Base-by-base conservation (phyloP, 2,888 invertebrate genomes). In the Ernsta delagoae region DNA sequence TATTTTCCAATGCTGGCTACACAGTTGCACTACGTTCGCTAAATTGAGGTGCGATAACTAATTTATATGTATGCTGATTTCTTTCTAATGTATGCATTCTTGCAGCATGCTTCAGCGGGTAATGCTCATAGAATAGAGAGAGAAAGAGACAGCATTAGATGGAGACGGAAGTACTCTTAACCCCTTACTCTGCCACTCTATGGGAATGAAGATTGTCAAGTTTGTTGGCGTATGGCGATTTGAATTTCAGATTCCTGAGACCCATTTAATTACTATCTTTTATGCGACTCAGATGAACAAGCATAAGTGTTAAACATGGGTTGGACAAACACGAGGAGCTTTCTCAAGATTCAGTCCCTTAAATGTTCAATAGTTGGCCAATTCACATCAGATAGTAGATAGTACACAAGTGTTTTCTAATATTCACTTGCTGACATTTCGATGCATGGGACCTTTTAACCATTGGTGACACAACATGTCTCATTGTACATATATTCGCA, bases 1-100 rank as follows among this genome's bases (percentile, higher is more conserved):
- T 81, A 83, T 86, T 84, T 84, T 85, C 87, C 87, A 86, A 81
- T 83, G 78, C 76, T 79, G 76, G 41, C 39, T 39, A 75, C 80
- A 78, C 79, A 80, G 67, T 81, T 61, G 45, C 43, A n/a, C 76
- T 45, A 9, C 75, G 63, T 74, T 74, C 83, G 64, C 74, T 76
- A 62, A 72, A 75, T 59, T 34, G 59, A 1, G 39, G 70, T 81
- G 84, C 77, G 59, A 61, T 65, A 43, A 7, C 5, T 63, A 60
- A 67, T 65, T 50, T 24, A 1, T n/a, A 48, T 41, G 41, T 3
- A 39, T 39, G 39, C 39, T 5, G 39, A 39, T 4, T 39, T 39
- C 39, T 39, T 39, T 39, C 3, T 39, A 39, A 39, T 7, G 5
- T 6, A 4, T 7, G 5, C 6, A 6, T 39, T 4, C 36, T 6